Conservation (phyloP, 2,113 vertebrate genomes). For the Phasianus colchicus region DNA sequence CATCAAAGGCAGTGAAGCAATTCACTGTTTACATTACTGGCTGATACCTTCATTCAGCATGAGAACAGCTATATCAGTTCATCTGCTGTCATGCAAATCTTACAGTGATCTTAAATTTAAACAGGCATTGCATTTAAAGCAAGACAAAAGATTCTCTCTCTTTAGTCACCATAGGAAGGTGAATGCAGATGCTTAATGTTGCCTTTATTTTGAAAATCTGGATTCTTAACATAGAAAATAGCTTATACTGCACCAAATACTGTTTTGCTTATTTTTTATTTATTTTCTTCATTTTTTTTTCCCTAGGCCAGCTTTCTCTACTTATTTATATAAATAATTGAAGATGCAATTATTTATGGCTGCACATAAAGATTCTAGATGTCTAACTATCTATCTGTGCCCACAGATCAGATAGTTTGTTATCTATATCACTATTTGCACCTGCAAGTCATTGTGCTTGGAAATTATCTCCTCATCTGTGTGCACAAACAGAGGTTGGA, state of each 20-base stretch:
- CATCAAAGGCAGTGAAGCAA: background rate
- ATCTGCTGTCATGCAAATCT: background rate
- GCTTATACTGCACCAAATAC: background rate
- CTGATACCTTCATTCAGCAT: constrained; percentile 13
- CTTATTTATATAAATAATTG: constrained; percentile 71
- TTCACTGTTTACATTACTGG: background rate
- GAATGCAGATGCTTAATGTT: background rate
- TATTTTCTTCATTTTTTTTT: background rate
- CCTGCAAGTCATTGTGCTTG: constrained; percentile 68
- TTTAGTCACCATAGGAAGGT: background rate
- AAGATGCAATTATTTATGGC: constrained; percentile 68
- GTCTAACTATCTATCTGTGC: constrained; percentile 69
- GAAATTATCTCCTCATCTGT: constrained; percentile 68
- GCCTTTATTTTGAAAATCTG: background rate
- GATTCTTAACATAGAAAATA: background rate
- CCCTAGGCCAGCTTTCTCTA: constrained; percentile 13
- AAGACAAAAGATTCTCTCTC: background rate
- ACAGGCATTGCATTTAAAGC: background rate
- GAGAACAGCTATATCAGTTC: background rate
- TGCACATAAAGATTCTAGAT: constrained; percentile 67
- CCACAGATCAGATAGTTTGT: constrained; percentile 70
- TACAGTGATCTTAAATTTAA: background rate
- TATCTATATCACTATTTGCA: constrained; percentile 72
- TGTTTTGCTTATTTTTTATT: background rate
- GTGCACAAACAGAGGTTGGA: constrained; percentile 60